A percentile compares a stretch with the other conserved stretches of the same genome.
Evolutionary conservation across 2,113 vertebrate genomes (phyloP).

Genomic region (Camelus dromedarius): DNA sequence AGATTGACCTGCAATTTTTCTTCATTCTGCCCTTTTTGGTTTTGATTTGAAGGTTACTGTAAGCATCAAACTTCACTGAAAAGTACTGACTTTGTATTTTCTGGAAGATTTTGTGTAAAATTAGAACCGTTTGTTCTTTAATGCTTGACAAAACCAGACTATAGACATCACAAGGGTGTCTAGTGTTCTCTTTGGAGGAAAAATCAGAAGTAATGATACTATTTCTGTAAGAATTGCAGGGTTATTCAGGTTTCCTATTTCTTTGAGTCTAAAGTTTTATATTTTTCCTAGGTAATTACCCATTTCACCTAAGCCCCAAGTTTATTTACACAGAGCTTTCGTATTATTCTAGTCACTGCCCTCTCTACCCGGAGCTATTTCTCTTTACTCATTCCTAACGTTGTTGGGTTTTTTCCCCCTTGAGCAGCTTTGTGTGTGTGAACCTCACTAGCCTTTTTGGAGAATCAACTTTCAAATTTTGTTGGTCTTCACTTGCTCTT

Average conservation of each 20-base stretch:
- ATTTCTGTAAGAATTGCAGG: not conserved
- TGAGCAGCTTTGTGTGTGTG: not conserved
- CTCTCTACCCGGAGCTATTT: not conserved
- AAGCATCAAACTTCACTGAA: not conserved
- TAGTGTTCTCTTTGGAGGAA: not conserved
- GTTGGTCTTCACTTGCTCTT: constrained; percentile 15
- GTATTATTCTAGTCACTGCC: not conserved
- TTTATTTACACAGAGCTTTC: not conserved
- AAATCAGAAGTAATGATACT: not conserved
- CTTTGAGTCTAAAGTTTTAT: not conserved
- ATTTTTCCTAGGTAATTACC: constrained; percentile 1
- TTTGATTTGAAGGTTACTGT: not conserved
- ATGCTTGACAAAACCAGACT: not conserved
- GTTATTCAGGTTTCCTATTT: not conserved
- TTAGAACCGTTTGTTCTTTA: not conserved
- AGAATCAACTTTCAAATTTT: not conserved
- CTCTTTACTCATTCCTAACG: not conserved
- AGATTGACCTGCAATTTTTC: not conserved
- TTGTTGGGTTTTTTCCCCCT: not conserved
- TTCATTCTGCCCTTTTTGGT: not conserved
- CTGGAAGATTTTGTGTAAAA: not conserved
- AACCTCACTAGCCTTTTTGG: not conserved
- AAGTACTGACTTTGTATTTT: not conserved
- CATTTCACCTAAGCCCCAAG: not conserved
- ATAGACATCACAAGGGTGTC: not conserved